phyloP scores from a whole-genome alignment of 2,797 vertebrate species.

The Lepus townsendii region DNA sequence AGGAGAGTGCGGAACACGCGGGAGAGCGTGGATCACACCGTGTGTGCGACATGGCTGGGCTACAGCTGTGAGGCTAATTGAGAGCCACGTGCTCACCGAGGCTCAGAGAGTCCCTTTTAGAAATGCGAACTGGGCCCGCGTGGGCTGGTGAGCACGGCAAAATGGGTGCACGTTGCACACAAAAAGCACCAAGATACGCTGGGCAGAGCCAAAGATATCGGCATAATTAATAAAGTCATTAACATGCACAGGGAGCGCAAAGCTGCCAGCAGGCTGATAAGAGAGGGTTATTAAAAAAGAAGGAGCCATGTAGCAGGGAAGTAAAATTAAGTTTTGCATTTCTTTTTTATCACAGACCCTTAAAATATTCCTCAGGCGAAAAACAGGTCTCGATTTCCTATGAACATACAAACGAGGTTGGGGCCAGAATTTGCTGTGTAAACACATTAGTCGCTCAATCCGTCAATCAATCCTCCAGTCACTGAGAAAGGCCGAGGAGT shows the following conservation, averaged over 20 bases:
- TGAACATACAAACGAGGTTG: neutral
- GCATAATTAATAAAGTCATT: slow-evolving; percentile 83
- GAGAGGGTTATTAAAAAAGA: slow-evolving; percentile 77
- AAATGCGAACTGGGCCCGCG: slow-evolving; percentile 18
- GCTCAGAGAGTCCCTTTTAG: slow-evolving; percentile 74
- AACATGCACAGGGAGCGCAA: slow-evolving; percentile 69
- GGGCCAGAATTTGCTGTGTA: neutral
- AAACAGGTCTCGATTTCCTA: slow-evolving; percentile 55
- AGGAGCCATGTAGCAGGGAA: slow-evolving; percentile 65
- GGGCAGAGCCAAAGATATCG: slow-evolving; percentile 76
- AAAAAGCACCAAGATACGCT: slow-evolving; percentile 69
- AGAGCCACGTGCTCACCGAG: slow-evolving; percentile 65
- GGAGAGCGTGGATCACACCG: slow-evolving; percentile 31
- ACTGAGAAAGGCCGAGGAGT: neutral
- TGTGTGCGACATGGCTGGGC: neutral
- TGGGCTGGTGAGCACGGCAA: slow-evolving; percentile 44
- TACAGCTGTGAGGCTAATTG: slow-evolving; percentile 53
- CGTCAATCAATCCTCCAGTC: neutral
- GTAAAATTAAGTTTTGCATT: slow-evolving; percentile 70
- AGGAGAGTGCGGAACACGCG: neutral
- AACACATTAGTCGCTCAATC: neutral
- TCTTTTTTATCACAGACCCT: slow-evolving; percentile 65
- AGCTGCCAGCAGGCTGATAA: slow-evolving; percentile 82
- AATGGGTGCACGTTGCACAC: slow-evolving; percentile 61
- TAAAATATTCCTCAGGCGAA: slow-evolving; percentile 52